Conservation (phyloP, 2,113 vertebrate species). For the Tachycineta bicolor region DNA sequence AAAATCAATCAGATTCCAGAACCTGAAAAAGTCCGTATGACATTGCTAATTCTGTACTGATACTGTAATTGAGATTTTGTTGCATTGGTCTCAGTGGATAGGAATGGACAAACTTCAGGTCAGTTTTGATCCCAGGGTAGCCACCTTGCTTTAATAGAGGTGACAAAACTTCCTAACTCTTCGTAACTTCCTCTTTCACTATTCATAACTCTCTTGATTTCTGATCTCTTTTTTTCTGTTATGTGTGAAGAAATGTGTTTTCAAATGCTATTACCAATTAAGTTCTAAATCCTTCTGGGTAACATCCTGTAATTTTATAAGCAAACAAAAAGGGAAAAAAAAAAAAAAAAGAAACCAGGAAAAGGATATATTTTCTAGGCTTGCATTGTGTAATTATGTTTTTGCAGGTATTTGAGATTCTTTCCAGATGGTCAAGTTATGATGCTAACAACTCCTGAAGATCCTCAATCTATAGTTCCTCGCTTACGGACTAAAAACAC, state of each 20-base stretch:
- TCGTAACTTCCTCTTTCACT: background rate
- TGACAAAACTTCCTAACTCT: background rate
- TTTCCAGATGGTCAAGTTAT: constrained; percentile 92
- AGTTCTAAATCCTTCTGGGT: background rate
- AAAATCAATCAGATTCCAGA: background rate
- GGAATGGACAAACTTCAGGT: background rate
- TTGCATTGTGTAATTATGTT: constrained; percentile 3
- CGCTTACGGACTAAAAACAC: constrained; percentile 87
- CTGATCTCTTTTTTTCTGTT: background rate
- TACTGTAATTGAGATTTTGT: background rate
- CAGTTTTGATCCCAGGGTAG: background rate
- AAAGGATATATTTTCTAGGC: background rate
- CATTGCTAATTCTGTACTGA: background rate
- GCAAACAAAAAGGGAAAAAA: background rate
- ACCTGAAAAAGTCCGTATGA: background rate
- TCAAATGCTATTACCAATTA: background rate
- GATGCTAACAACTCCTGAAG: constrained; percentile 96
- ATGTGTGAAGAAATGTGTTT: background rate
- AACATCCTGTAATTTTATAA: background rate
- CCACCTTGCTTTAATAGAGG: background rate
- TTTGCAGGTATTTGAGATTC: constrained; percentile 92
- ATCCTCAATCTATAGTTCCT: constrained; percentile 87
- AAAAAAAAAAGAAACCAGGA: background rate
- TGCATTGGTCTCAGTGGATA: background rate
- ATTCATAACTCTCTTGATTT: background rate